These are phyloP conservation scores for Nasua narica DNA, from an alignment of 2,797 vertebrate genomes.

Conservation along the genomic window DNA sequence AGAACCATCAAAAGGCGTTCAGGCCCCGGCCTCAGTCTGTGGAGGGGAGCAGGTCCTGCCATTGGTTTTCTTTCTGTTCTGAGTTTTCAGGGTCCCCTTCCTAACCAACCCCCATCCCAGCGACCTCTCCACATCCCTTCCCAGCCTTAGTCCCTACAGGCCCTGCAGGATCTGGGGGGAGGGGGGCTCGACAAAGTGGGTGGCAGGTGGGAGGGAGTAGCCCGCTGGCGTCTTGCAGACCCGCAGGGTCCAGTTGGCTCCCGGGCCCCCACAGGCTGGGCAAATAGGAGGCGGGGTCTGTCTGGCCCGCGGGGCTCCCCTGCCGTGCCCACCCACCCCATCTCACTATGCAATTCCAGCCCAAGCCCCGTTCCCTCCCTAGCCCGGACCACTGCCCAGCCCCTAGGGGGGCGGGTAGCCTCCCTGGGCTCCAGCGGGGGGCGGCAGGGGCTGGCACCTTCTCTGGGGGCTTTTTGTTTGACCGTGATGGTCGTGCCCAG, in stretches of 20 bases:
- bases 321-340: constrained; percentile 32
- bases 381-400: not conserved
- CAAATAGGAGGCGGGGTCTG: not conserved
- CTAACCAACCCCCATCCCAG: not conserved
- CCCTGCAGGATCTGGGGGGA: not conserved
- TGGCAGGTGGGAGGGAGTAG: not conserved
- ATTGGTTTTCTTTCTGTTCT: not conserved
- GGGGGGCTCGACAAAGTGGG: not conserved
- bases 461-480: constrained; percentile 82
- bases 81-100: not conserved
- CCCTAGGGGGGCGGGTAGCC: not conserved
- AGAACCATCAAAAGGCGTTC: constrained; percentile 56
- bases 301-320: not conserved
- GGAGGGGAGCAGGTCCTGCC: not conserved
- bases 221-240: not conserved
- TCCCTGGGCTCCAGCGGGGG: not conserved
- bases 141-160: too few species aligned
- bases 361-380: not conserved
- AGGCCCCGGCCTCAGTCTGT: constrained; percentile 64
- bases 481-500: constrained; percentile 83
- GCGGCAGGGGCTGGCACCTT: constrained; percentile 67
- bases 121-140: not conserved
- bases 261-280: not conserved
- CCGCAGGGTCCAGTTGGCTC: not conserved
- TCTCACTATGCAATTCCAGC: constrained; percentile 84